These are phyloP conservation scores for Cordilura impudica DNA, from an alignment of 2,888 invertebrate genomes.

Conservation along the genomic window DNA sequence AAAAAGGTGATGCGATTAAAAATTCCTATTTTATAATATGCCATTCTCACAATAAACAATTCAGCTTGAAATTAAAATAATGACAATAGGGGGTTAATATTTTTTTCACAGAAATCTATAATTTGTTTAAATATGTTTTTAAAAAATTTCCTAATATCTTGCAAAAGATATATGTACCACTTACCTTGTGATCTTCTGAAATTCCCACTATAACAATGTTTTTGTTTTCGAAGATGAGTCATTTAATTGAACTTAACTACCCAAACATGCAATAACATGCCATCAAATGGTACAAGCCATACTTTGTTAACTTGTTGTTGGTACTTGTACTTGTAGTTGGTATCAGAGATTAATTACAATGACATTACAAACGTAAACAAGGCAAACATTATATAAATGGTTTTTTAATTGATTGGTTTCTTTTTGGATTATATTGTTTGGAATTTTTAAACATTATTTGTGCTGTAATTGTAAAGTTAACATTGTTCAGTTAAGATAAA, in stretches of 20 bases:
- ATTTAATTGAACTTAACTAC: slow-evolving; percentile 4
- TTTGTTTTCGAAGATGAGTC: slow-evolving; percentile 38
- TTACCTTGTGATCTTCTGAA: too few relatives aligned
- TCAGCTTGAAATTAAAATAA: too few relatives aligned
- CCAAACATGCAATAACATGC: neutral
- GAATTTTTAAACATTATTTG: neutral
- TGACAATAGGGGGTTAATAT: too few relatives aligned
- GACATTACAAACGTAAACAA: neutral
- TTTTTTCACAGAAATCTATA: too few relatives aligned
- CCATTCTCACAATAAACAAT: too few relatives aligned
- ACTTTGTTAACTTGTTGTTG: slow-evolving; percentile 3
- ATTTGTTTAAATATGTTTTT: too few relatives aligned
- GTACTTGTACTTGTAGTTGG: neutral
- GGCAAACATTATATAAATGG: neutral
- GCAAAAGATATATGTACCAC: too few relatives aligned
- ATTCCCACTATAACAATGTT: neutral
- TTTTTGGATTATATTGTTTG: neutral
- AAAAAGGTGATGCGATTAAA: too few relatives aligned
- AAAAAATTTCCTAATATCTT: too few relatives aligned
- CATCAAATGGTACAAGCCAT: slow-evolving; percentile 19
- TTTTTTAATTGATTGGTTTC: neutral
- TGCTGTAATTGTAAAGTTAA: neutral
- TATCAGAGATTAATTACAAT: slow-evolving; percentile 32
- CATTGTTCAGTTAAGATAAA: slow-evolving; percentile 24
- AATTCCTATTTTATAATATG: too few relatives aligned